phyloP scores from a whole-genome alignment of 2,797 vertebrate genomes.

The Tolypeutes matacus region DNA sequence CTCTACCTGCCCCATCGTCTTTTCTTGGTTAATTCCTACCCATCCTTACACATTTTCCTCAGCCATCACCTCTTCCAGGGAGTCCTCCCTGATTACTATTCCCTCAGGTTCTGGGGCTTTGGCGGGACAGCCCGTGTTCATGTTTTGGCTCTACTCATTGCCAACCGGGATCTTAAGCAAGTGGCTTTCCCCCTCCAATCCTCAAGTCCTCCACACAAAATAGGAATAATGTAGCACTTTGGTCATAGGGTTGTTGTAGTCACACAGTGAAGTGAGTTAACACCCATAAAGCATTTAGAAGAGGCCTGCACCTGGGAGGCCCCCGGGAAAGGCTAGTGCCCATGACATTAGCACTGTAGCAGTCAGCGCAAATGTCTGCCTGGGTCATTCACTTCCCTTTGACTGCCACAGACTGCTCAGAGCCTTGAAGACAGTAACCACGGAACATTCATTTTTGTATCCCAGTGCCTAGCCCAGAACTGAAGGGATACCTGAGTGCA shows the following conservation, averaged over 20 bases:
- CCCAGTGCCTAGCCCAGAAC: not conserved
- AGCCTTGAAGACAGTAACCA: not conserved
- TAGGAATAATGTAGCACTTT: not conserved
- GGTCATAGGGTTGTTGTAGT: not conserved
- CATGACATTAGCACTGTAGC: accelerated
- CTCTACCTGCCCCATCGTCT: accelerated
- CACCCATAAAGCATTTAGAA: not conserved
- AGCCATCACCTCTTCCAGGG: not conserved
- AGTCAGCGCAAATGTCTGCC: not conserved
- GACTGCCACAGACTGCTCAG: too few species aligned
- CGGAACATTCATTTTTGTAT: not conserved
- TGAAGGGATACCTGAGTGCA: accelerated
- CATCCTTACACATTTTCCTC: not conserved
- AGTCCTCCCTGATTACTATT: not conserved
- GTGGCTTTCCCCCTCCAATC: not conserved
- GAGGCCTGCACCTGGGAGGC: not conserved
- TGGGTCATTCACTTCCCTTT: not conserved
- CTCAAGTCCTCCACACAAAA: not conserved
- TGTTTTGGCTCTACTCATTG: not conserved
- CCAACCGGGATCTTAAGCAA: not conserved
- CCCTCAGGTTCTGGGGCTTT: not conserved
- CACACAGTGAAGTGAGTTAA: not conserved
- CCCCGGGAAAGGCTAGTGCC: not conserved
- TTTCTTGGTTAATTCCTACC: not conserved
- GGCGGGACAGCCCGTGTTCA: not conserved